Evolutionary conservation across 2,113 vertebrate genomes (phyloP), one percentile per base, ranked within the genome.

Genomic region (Narcine bancroftii): DNA sequence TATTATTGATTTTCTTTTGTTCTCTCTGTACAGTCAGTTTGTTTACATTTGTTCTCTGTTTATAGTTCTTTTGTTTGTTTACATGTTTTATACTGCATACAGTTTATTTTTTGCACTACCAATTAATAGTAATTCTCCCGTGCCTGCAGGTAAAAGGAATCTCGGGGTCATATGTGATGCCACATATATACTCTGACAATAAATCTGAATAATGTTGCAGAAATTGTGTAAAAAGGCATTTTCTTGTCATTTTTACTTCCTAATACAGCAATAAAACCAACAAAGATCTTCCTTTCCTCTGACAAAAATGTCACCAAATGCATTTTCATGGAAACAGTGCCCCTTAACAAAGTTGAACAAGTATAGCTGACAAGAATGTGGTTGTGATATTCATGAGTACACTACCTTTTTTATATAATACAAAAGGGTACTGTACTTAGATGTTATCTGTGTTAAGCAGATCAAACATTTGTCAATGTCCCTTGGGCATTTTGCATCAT

Each of bases 391-490:
- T 6, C 39, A 26, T 60, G 33, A 65, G 21, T 24, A n/a, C 65
- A 89, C 60, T 65, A 65, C 60, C 85, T 42, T 56, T 71, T 91
- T 91, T 87, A 33, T 47, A 15, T 69, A 91, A 39, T 69, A 60
- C 89, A 63, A 91, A 42, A 42, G 36, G 87, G 65, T 65, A 47
- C 89, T 66, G 60, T 66, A 42, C 85, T 89, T 45, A 89, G 85
- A 89, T 89, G 60, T 36, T 45, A 89, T 89, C 85, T 91, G 89
- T 42, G 39, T 24, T 45, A 69, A 91, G 71, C 21, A 69, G 89
- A 65, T 91, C 89, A 91, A 91, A 91, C 2, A 65, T 91, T 47
- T 91, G 42, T 45, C 89, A 71, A 24, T 69, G 39, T 69, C 89
- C 89, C 89, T 39, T 91, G 89, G 42, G 89, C 39, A 47, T 60